Conservation (phyloP, 1,140 invertebrate genomes). For the Trinorchestia longiramus region DNA sequence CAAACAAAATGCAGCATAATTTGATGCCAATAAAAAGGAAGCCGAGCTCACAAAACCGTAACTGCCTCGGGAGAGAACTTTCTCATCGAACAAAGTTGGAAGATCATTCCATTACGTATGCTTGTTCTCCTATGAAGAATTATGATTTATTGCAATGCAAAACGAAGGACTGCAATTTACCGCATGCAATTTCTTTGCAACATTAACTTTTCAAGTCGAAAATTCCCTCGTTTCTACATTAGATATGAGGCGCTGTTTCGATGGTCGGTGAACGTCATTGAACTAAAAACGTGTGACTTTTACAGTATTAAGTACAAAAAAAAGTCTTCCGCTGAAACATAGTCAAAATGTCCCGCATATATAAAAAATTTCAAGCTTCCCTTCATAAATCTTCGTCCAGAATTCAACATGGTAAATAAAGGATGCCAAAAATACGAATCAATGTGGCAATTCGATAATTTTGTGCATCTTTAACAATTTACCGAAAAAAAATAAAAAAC, state of each 20-base stretch:
- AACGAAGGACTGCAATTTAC: not conserved
- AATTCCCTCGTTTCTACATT: not conserved
- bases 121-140: not conserved
- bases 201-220: not conserved
- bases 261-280: not conserved
- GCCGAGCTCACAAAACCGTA: too few relatives aligned
- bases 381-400: not conserved
- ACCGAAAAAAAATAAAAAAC: not conserved
- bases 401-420: not conserved
- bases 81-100: not conserved
- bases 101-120: not conserved
- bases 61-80: too few relatives aligned
- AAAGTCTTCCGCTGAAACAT: not conserved
- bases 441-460: not conserved
- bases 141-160: not conserved
- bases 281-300: not conserved
- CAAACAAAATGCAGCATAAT: too few relatives aligned
- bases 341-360: not conserved
- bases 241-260: not conserved
- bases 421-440: not conserved
- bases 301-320: not conserved
- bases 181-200: not conserved
- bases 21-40: too few relatives aligned
- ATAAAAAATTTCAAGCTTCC: not conserved
- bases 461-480: not conserved